A percentile compares a stretch with the other conserved stretches of the same genome.
Evolutionary conservation across 1,140 invertebrate genomes (phyloP).

Genomic region (Phthorimaea operculella): DNA sequence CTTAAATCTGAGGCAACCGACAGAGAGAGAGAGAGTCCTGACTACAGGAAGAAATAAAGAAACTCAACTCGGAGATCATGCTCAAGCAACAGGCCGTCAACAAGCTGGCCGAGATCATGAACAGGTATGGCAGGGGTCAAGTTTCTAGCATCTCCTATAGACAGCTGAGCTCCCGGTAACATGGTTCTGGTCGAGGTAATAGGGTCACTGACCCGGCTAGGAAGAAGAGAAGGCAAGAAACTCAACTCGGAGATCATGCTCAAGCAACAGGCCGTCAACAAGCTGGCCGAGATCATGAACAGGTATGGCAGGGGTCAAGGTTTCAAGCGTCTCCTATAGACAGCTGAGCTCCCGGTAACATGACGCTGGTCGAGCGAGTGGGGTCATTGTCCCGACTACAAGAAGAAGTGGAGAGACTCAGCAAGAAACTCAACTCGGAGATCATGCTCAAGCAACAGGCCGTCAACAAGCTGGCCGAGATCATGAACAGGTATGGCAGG

Average conservation of each 20-base stretch:
- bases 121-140: slow-evolving; percentile 69
- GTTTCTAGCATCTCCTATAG: too few relatives aligned
- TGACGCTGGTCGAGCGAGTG: too few relatives aligned
- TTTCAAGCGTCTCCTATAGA: too few relatives aligned
- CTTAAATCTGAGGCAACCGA: too few relatives aligned
- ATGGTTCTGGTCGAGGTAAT: too few relatives aligned
- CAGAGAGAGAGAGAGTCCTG: too few relatives aligned
- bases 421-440: slow-evolving; percentile 90
- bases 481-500: slow-evolving; percentile 87
- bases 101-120: slow-evolving; percentile 97
- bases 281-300: slow-evolving; percentile 97
- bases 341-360: too few relatives aligned
- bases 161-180: too few relatives aligned
- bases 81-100: slow-evolving; percentile 94
- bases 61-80: slow-evolving; percentile 86
- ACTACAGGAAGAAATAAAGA: slow-evolving; percentile 85
- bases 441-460: slow-evolving; percentile 90
- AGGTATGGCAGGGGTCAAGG: slow-evolving; percentile 40
- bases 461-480: slow-evolving; percentile 96
- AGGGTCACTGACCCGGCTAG: slow-evolving; percentile 70
- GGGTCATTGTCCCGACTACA: too few relatives aligned
- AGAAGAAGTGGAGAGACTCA: too few relatives aligned
- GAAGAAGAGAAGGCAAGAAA: slow-evolving; percentile 89
- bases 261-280: slow-evolving; percentile 95
- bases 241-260: slow-evolving; percentile 86